These are phyloP conservation scores for Cyphomyrus plagiostoma DNA, from an alignment of 2,113 vertebrate species.

Conservation along the genomic window DNA sequence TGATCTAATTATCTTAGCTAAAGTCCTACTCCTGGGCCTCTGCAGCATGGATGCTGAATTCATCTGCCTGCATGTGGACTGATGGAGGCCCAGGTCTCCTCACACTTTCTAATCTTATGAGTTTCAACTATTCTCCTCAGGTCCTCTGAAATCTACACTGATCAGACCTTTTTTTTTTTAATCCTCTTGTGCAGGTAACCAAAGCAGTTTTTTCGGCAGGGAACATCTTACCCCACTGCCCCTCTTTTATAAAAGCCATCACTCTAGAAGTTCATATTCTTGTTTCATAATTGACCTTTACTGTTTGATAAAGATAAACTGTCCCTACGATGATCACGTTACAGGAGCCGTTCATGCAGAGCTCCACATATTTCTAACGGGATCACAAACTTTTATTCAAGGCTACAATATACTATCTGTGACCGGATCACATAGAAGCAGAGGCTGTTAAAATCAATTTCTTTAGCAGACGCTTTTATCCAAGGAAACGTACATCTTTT, in stretches of 20 bases:
- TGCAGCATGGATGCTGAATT: not conserved
- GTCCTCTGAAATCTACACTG: not conserved
- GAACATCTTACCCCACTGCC: not conserved
- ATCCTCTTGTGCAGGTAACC: not conserved
- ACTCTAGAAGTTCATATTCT: not conserved
- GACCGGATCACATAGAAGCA: not conserved
- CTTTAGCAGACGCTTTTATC: not conserved
- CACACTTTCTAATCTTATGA: not conserved
- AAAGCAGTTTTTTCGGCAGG: not conserved
- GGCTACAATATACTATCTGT: not conserved
- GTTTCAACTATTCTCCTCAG: not conserved
- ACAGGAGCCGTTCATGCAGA: not conserved
- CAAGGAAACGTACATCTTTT: not conserved
- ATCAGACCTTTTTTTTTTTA: not conserved
- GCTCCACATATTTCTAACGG: not conserved
- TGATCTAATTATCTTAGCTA: not conserved
- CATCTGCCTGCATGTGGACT: not conserved
- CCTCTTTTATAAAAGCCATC: not conserved
- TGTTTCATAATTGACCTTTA: not conserved
- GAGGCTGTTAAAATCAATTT: not conserved
- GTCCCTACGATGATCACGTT: not conserved
- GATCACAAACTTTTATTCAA: not conserved
- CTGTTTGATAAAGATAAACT: not conserved
- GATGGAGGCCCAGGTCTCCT: not conserved
- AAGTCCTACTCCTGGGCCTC: not conserved